Base-by-base conservation (phyloP, 2,888 invertebrate species). In the Noctuana brunneofusca region DNA sequence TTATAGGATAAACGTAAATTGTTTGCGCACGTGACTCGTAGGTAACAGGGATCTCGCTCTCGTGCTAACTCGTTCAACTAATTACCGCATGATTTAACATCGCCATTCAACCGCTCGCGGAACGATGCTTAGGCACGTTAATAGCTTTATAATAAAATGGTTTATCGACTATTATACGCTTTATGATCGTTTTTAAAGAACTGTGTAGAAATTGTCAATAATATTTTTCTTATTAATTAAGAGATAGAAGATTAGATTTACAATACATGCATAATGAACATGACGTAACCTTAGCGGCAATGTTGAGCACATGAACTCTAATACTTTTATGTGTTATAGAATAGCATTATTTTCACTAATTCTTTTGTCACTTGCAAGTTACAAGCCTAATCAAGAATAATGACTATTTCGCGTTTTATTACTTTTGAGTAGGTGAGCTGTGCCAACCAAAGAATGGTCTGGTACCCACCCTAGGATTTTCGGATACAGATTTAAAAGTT, bases 1-100 rank as follows among this genome's bases (percentile, higher is more conserved):
- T n/a, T n/a, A n/a, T n/a, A n/a, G n/a, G n/a, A n/a, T n/a, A n/a
- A n/a, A n/a, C n/a, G 14, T 18, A 5, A 14, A 18, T 14, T 16
- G 38, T 6, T 46, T 11, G 6, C 46, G 5, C 55, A 55, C 41
- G 41, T 27, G 55, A 41, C 38, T 24, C 11, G 38, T 38, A 14
- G 41, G 38, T 38, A 14, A 54, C 38, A 22, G 41, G 38, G 22
- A 55, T 55, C 41, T 27, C 41, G n/a, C 48, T 22, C 48, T 48
- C 48, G 20, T 18, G 43, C 55, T 43, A 43, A 8, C 14, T 55
- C n/a, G 22, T 41, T 41, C 18, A 27, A 43, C 43, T 55, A 46
- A 46, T 46, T 46, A 55, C 12, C 56, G 27, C 41, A 12, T 46
- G 24, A 46, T 46, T 56, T 56, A 56, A 46, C 56, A 56, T 46